Evolutionary conservation across 2,888 invertebrate species (phyloP).

Genomic region (Malacosoma neustria): DNA sequence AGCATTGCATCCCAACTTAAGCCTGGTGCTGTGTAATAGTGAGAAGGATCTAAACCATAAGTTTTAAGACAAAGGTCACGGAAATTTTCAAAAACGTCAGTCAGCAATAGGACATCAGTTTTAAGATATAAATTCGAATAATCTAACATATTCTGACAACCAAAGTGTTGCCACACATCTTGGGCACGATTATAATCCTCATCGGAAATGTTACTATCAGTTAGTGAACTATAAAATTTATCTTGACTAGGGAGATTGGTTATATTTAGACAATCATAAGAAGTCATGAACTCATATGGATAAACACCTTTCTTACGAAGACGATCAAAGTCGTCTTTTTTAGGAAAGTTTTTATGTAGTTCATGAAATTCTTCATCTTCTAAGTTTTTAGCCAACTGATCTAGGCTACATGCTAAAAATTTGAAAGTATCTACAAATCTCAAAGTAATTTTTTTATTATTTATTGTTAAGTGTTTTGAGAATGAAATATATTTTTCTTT

Average conservation of each 20-base stretch:
- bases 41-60: constrained; percentile 3
- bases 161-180: constrained; percentile 5
- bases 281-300: constrained; percentile 12
- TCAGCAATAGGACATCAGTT: constrained; percentile 12
- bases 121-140: constrained; percentile 12
- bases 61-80: constrained; percentile 10
- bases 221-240: background rate
- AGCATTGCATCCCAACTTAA: constrained; percentile 15
- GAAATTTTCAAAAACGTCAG: constrained; percentile 14
- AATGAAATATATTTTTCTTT: constrained; percentile 29
- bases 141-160: constrained; percentile 7
- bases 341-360: no score
- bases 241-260: background rate
- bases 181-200: constrained; percentile 6
- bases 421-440: constrained; percentile 13
- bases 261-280: constrained; percentile 7
- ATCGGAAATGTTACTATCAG: constrained; percentile 1
- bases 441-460: constrained; percentile 7
- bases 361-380: no score
- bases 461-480: constrained; percentile 13
- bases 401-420: constrained; percentile 10
- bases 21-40: constrained; percentile 9
- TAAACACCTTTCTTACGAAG: no score
- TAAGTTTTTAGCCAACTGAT: constrained; percentile 9
- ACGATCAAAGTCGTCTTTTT: no score